Base-by-base conservation (phyloP, 2,113 vertebrate species). In the Abramis brama region DNA sequence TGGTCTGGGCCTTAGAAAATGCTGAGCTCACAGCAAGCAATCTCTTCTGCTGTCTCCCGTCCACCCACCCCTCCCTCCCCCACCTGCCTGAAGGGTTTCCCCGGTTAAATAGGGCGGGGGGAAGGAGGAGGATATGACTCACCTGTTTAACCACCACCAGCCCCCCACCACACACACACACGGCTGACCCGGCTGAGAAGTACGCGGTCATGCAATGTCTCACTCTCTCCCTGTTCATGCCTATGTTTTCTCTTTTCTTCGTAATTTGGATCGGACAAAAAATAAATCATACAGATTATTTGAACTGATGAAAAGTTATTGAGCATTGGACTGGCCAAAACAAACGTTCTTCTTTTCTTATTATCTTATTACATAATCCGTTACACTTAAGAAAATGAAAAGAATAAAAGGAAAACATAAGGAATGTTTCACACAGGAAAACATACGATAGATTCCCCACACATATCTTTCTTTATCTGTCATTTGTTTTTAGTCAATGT, bases 1-100 rank as follows among this genome's bases (percentile, higher is more conserved):
- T 83, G 75, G 75, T 85, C 88, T 87, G 79, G 78, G 82, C 79
- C 68, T 39, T 85, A 27, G 50, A 87, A 88, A 90, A 82, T 85
- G 87, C 89, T 88, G 87, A 90, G 78, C 70, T 77, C 82, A 85
- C 71, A 82, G 55, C 77, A 83, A 82, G 68, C 77, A 83, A 59
- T 57, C 81, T 59, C 64, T 52, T 57, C 68, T 82, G 25, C 79
- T 82, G 79, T 50, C 81, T 68, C 75, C 85, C 74, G 11, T 73
- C 66, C 62, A 15, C 57, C 33, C 73, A 68, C 25, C 68, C 60
- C 45, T n/a, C 43, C 47, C 79, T 55, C 55, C 82, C 57, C 59
- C 77, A 36, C 27, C 68, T 57, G 68, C 62, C 74, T 68, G 36
- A 82, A 87, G 79, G 87, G 82, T 59, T 90, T 85, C 87, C 87